phyloP scores from a whole-genome alignment of 2,797 vertebrate genomes.

The Enteromius paludinosus region DNA sequence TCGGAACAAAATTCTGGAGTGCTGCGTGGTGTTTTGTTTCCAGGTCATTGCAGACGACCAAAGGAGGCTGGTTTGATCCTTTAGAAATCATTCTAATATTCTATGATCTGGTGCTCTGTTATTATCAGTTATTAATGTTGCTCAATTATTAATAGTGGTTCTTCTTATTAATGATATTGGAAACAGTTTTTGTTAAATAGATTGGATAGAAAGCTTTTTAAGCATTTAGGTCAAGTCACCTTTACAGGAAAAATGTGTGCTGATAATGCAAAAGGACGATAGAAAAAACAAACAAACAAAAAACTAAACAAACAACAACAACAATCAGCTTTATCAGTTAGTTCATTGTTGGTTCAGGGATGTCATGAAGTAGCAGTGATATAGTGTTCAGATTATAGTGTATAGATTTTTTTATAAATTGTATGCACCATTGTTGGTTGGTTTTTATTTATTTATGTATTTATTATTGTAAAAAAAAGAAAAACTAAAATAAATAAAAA shows the following conservation, averaged over 20 bases:
- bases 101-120: neutral
- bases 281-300: no score
- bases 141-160: neutral
- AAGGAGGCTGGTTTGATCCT: neutral
- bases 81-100: neutral
- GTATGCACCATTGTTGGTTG: no score
- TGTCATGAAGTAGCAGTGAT: no score
- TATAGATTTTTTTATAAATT: neutral
- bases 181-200: neutral
- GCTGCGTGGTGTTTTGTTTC: neutral
- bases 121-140: neutral
- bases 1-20: conserved; percentile 15
- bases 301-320: no score
- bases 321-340: no score
- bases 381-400: neutral
- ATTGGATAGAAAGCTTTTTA: neutral
- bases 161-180: neutral
- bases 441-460: no score
- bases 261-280: no score
- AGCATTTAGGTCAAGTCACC: neutral
- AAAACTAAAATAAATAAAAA: no score
- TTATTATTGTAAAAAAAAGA: no score
- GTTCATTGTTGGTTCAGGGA: no score
- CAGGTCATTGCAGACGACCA: neutral
- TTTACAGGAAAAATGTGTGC: no score